Base-by-base conservation (phyloP, 2,888 invertebrate species). In the Eumacrocentrus americanus region DNA sequence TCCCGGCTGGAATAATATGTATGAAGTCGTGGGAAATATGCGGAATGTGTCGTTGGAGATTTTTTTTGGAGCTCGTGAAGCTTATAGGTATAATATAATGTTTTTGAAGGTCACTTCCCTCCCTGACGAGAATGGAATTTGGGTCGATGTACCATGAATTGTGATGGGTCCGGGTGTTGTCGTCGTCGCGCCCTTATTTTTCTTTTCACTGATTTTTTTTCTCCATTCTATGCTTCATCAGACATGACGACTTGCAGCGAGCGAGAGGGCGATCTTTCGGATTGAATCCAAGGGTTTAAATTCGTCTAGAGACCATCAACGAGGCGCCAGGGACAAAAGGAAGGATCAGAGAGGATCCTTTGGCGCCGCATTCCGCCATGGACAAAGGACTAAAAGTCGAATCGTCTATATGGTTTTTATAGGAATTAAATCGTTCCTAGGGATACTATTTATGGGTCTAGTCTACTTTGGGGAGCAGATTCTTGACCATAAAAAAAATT, bases 241-340 rank as follows among this genome's bases (percentile, higher is more conserved):
- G 2, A 23, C n/a, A 12, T 22, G 23, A 42, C 42, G 42, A 42
- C n/a, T 20, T 16, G 16, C 20, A 20, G 55, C 35, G 46, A 23
- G 55, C 35, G 46, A 46, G 35, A 14, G 55, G 46, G 37, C 55
- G 44, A 46, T 40, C 54, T 34, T 56, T 56, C 38, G 37, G n/a
- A 35, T 38, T 35, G 22, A 37, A 52, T 52, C 25, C 47, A 48
- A 44, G 58, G 58, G 46, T 53, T 58, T 23, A 23, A 58, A 52
- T 37, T 52, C 42, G 40, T 52, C 35, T 22, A n/a, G 23, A 46
- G 23, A 46, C 12, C 22, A 6, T 40, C 40, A n/a, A 57, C 40
- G 50, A 51, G 58, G 58, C 58, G 58, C 58, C 51, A 34, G 14
- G 46, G 46, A 40, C 51, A 52, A 52, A n/a, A 52, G 51, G 9